These are phyloP conservation scores for Agrypnus murinus DNA, from an alignment of 2,888 invertebrate genomes.

Conservation along the genomic window DNA sequence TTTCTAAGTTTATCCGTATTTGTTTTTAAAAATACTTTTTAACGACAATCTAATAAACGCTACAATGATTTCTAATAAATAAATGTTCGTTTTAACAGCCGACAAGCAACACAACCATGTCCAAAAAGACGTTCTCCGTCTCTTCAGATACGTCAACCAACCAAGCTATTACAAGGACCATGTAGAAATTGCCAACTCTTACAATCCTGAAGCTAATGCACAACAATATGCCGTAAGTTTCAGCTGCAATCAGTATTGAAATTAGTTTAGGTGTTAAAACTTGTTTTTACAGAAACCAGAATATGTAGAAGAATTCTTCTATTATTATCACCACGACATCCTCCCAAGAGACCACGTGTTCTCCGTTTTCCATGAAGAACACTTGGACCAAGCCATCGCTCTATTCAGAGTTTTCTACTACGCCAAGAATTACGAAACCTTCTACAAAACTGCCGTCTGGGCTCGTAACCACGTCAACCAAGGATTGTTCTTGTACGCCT, in stretches of 20 bases:
- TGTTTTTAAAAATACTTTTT: no score
- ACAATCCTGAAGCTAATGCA: slow-evolving; percentile 66
- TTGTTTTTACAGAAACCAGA: slow-evolving; percentile 72
- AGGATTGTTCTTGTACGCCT: slow-evolving; percentile 79
- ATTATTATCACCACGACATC: slow-evolving; percentile 74
- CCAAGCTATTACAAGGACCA: slow-evolving; percentile 66
- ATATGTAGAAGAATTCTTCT: slow-evolving; percentile 74
- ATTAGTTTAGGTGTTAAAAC: neutral
- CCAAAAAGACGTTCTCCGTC: slow-evolving; percentile 64
- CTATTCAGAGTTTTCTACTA: slow-evolving; percentile 80
- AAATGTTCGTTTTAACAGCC: slow-evolving; percentile 69
- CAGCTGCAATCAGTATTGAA: no score
- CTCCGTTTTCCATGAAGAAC: slow-evolving; percentile 76
- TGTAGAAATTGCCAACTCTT: slow-evolving; percentile 75
- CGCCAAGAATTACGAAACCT: slow-evolving; percentile 82
- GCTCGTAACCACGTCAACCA: slow-evolving; percentile 81
- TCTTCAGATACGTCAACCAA: slow-evolving; percentile 63
- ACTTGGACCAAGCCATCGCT: slow-evolving; percentile 77
- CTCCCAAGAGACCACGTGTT: slow-evolving; percentile 77
- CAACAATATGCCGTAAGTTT: slow-evolving; percentile 68
- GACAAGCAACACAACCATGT: slow-evolving; percentile 48
- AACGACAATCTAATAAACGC: no score
- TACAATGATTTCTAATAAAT: neutral
- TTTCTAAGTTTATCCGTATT: no score
- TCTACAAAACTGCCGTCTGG: slow-evolving; percentile 81